Conservation (phyloP, 2,888 invertebrate genomes). For the Agriopis marginaria region DNA sequence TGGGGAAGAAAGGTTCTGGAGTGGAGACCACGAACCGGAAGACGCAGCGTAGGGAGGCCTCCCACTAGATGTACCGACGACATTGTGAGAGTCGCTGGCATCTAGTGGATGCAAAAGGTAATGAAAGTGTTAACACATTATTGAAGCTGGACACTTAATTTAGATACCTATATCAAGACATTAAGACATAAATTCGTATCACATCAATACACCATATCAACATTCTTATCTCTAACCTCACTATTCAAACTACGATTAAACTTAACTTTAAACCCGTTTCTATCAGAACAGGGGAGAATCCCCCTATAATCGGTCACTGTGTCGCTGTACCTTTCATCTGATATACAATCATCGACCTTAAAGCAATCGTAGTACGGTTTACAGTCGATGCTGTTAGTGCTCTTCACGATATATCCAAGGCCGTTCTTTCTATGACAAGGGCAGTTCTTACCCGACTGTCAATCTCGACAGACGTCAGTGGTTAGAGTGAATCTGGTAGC, state of each 20-base stretch:
- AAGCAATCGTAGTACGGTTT: slow-evolving; percentile 82
- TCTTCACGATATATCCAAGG: slow-evolving; percentile 68
- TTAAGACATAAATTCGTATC: slow-evolving; percentile 18
- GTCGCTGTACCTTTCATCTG: slow-evolving; percentile 74
- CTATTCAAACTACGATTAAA: slow-evolving; percentile 80
- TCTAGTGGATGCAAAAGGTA: no score
- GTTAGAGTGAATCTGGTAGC: slow-evolving; percentile 75
- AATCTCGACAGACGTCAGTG: slow-evolving; percentile 75
- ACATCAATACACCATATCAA: slow-evolving; percentile 32
- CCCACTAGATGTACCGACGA: no score
- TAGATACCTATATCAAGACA: neutral
- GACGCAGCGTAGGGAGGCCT: no score
- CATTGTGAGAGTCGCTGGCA: no score
- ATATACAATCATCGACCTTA: slow-evolving; percentile 57
- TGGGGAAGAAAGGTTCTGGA: no score
- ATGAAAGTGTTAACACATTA: neutral
- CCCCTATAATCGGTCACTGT: slow-evolving; percentile 70
- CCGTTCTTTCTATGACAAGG: slow-evolving; percentile 63
- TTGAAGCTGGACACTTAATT: neutral
- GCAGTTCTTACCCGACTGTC: slow-evolving; percentile 70
- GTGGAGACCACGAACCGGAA: no score
- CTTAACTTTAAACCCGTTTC: slow-evolving; percentile 74
- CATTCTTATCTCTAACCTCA: slow-evolving; percentile 71
- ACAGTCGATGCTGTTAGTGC: slow-evolving; percentile 78
- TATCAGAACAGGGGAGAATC: slow-evolving; percentile 34